A percentile compares a stretch with the other conserved stretches of the same genome.
phyloP scores from a whole-genome alignment of 1,140 invertebrate genomes.

The Drosophila sucinea region DNA sequence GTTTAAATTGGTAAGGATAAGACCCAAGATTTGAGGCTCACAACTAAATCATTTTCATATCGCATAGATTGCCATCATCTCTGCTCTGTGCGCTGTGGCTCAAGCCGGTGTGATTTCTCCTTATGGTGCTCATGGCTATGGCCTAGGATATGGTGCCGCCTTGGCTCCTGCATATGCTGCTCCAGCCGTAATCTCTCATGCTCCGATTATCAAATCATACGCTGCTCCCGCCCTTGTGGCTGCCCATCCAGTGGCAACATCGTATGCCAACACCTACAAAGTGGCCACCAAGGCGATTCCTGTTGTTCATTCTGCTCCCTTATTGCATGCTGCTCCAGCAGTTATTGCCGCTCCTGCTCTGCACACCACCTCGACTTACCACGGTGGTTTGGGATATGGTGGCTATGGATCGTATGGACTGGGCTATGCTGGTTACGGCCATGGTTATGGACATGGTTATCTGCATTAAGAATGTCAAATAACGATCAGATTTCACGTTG shows the following conservation, averaged over 20 bases:
- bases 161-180: constrained; percentile 62
- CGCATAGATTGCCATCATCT: constrained; percentile 65
- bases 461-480: constrained; percentile 56
- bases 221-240: constrained; percentile 79
- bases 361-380: constrained; percentile 76
- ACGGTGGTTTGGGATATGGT: constrained; percentile 56
- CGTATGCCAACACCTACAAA: constrained; percentile 86
- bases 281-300: constrained; percentile 82
- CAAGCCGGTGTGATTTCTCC: constrained; percentile 74
- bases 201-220: constrained; percentile 73
- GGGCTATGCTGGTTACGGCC: constrained; percentile 58
- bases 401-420: constrained; percentile 37
- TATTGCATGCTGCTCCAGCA: constrained; percentile 71
- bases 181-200: constrained; percentile 71
- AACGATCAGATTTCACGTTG: constrained; percentile 16
- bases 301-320: constrained; percentile 75
- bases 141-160: constrained; percentile 48
- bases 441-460: constrained; percentile 56
- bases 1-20: constrained; percentile 81
- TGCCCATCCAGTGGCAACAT: constrained; percentile 84
- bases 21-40: constrained; percentile 21
- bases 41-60: background rate
- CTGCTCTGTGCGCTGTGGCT: constrained; percentile 77
- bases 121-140: constrained; percentile 65
- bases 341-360: constrained; percentile 71